Base-by-base conservation (phyloP, 1,140 invertebrate genomes). In the Danaus melanippus region DNA sequence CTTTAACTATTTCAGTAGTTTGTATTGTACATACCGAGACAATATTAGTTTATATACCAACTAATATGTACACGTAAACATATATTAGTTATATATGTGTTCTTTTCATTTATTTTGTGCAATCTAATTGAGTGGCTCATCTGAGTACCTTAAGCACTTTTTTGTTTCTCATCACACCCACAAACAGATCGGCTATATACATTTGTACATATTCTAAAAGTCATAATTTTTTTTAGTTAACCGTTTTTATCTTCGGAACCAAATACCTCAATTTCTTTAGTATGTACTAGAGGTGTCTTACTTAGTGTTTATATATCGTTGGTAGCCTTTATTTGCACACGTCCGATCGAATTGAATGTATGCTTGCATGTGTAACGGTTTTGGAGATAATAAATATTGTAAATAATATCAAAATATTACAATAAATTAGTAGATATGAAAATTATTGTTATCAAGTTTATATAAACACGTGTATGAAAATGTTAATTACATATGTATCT, bases 261-360 rank as follows among this genome's bases (percentile, higher is more conserved):
- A 74, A 79, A 84, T 86, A 86, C 83, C 83, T 86, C 83, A 84
- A 80, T 77, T 75, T 86, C 80, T 79, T 80, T 81, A 80, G 76
- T 71, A 65, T 80, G 69, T 77, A 66, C 61, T 71, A 69, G 62
- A 70, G 60, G 67, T 72, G 69, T 75, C 70, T 79, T 72, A 63
- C 62, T 46, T 85, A 79, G 71, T 75, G 62, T 73, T 84, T 79
- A 32, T 32, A 32, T 32, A 3, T 32, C 7, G 21, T 32, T 32
- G 4, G 21, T 7, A 32, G 21, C 21, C 2, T 7, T 32, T 7
- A 7, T 32, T 8, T 5, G 21, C 21, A 7, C 21, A 32, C 21
- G 15, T 15, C 15, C 7, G 6, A 32, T 7, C 2, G 21, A 79
- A 74, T 71, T 69, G 55, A 77, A 81, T 74, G 73, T 69, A 67